Evolutionary conservation across 2,113 vertebrate species (phyloP).

Genomic region (Laterallus jamaicensis): DNA sequence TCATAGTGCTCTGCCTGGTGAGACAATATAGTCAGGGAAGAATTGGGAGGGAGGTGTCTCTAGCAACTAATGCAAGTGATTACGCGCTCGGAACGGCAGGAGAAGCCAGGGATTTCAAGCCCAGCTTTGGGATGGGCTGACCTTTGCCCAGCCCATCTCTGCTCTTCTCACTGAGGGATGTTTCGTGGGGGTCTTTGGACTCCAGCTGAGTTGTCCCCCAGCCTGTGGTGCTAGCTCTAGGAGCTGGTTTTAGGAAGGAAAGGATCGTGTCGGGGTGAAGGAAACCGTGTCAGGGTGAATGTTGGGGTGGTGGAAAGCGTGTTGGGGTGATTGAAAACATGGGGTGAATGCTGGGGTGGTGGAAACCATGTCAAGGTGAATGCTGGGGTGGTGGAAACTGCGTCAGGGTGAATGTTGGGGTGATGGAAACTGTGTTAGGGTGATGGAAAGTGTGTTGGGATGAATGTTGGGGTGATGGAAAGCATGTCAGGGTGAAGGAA

Average conservation of each 20-base stretch:
- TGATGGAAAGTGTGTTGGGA: accelerated
- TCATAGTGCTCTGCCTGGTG: constrained; percentile 38
- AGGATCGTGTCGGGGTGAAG: neutral
- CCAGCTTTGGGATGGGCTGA: neutral
- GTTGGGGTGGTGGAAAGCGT: too few species aligned
- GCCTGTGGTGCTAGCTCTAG: neutral
- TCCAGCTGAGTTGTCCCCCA: accelerated
- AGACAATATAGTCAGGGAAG: neutral
- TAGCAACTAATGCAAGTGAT: neutral
- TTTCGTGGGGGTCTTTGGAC: neutral
- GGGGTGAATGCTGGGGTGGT: too few species aligned
- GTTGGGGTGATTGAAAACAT: too few species aligned
- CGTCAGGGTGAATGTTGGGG: neutral
- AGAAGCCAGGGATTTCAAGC: neutral
- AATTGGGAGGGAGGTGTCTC: neutral
- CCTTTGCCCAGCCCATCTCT: accelerated
- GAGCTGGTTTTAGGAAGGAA: neutral
- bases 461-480: too few species aligned
- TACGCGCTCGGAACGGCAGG: neutral
- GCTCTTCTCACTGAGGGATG: neutral
- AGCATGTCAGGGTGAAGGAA: too few species aligned
- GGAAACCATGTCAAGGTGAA: too few species aligned
- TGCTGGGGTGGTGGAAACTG: neutral
- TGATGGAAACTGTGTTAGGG: too few species aligned
- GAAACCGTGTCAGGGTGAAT: neutral